Percentiles rank a stretch among this genome's conserved stretches.
phyloP scores from a whole-genome alignment of 1,140 invertebrate species.

The Sinonovacula constricta region DNA sequence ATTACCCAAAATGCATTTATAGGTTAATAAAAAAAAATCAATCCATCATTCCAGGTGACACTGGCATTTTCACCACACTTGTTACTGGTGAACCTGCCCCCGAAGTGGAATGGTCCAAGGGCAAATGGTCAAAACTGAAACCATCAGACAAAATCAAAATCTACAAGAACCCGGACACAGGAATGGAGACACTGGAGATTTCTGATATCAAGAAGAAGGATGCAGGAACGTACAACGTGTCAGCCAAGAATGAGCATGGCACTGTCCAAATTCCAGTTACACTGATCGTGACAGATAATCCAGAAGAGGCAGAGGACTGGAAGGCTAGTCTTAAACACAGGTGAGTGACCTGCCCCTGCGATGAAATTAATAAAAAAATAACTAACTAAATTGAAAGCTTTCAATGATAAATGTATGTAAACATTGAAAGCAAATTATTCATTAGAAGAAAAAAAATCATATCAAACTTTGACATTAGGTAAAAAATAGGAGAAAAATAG shows the following conservation, averaged over 20 bases:
- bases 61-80: conserved; percentile 73
- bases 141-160: conserved; percentile 68
- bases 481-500: no score
- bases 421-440: no score
- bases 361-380: no score
- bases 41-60: conserved; percentile 60
- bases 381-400: no score
- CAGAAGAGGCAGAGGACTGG: conserved; percentile 77
- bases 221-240: conserved; percentile 77
- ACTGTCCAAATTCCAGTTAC: conserved; percentile 74
- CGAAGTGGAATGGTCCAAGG: conserved; percentile 77
- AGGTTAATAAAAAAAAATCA: no score
- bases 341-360: conserved; percentile 66
- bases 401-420: no score
- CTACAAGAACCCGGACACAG: conserved; percentile 72
- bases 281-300: conserved; percentile 77
- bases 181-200: conserved; percentile 75
- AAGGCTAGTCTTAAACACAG: conserved; percentile 75
- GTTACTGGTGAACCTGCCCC: conserved; percentile 75
- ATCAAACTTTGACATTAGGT: no score
- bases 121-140: conserved; percentile 77
- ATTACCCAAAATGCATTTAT: no score
- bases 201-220: conserved; percentile 72
- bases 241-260: conserved; percentile 76
- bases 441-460: no score